These are phyloP conservation scores for Argya squamiceps DNA, from an alignment of 2,797 vertebrate genomes.

Conservation along the genomic window DNA sequence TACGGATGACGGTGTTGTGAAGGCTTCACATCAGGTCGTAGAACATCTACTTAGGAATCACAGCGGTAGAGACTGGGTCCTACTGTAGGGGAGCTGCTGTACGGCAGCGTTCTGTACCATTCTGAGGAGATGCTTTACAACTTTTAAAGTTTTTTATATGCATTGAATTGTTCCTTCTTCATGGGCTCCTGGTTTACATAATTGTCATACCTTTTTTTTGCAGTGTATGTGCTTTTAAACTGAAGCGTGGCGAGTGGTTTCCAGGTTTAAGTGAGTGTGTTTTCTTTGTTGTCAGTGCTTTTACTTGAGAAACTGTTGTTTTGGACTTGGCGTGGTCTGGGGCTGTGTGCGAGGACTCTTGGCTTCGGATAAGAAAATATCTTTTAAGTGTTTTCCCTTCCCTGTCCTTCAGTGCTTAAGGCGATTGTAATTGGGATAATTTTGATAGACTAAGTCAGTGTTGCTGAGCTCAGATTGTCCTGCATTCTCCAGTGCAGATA, in stretches of 20 bases:
- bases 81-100: too few relatives aligned
- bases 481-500: neutral
- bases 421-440: neutral
- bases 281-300: neutral
- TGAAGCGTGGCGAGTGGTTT: neutral
- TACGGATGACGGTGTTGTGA: neutral
- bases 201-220: accelerated
- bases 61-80: neutral
- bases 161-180: accelerated
- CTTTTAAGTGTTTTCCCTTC: neutral
- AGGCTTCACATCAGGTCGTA: neutral
- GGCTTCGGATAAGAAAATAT: accelerated
- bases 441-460: neutral
- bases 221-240: accelerated
- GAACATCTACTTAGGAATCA: neutral
- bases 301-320: neutral
- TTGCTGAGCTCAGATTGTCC: neutral
- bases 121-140: neutral
- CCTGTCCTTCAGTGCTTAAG: neutral
- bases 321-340: neutral
- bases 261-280: neutral
- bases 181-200: neutral
- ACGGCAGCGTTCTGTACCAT: accelerated
- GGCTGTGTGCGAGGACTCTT: neutral
- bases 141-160: accelerated